Evolutionary conservation across 2,888 invertebrate genomes (phyloP), one percentile per base, ranked within the genome.

Genomic region (Sisyra nigra): DNA sequence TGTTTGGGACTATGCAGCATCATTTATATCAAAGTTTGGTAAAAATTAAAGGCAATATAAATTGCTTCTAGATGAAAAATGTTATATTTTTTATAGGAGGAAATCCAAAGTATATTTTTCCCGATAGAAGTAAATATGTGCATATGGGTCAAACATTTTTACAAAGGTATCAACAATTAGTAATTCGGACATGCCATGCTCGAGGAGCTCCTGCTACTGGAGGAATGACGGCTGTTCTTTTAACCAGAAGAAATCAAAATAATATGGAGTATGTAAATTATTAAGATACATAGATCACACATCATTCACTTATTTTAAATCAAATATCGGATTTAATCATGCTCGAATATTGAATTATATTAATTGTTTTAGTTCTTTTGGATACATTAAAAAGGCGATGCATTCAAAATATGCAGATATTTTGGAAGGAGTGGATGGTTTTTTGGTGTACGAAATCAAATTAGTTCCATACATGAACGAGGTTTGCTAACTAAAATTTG

Each of bases 1-100:
- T 3, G 75, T 80, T 49, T 81, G 80, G 81, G 80, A 81, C 55
- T 81, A 80, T 55, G 69, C 72, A 42, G 76, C 76, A 1, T 76
- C 75, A 3, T 72, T 78, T 41, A 71, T 78, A 49, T 65, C 68
- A 18, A 77, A 76, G 57, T 75, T 76, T 59, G 76, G 75, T 66
- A 58, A 62, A 54, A 51, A 44, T 40, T n/a, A n/a, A n/a, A n/a
- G n/a, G n/a, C n/a, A n/a, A n/a, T n/a, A 13, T n/a, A n/a, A n/a
- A n/a, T n/a, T n/a, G n/a, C n/a, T 8, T 37, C 34, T 14, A 32
- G 41, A 19, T n/a, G 14, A 36, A 10, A 9, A 19, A n/a, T 19
- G 17, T 34, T 18, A 24, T 38, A n/a, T 3, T 8, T n/a, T 36
- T 50, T 49, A 3, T 46, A 73, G 73, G 75, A 45, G 61, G 68